Conservation (phyloP, 2,888 invertebrate genomes). For the Trachelus stipa region DNA sequence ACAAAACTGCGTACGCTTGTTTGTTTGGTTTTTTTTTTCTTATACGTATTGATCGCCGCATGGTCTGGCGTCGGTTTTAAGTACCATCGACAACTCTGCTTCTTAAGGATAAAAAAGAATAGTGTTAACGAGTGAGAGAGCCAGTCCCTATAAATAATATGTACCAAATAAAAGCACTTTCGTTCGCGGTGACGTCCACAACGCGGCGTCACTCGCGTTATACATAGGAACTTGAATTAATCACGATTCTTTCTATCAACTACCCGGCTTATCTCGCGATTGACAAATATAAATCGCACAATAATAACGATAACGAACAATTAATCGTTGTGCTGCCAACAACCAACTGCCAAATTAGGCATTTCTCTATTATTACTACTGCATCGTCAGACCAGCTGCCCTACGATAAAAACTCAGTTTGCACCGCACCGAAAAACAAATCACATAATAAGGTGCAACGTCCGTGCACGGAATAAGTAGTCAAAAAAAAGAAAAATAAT, state of each 20-base stretch:
- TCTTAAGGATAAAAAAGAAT: conserved; percentile 18
- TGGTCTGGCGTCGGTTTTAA: neutral
- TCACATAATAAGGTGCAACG: conserved; percentile 37
- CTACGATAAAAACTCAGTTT: conserved; percentile 32
- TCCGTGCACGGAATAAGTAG: conserved; percentile 44
- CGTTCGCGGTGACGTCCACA: conserved; percentile 24
- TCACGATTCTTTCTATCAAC: conserved; percentile 36
- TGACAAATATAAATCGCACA: conserved; percentile 2
- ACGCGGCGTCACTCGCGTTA: conserved; percentile 33
- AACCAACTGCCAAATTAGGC: neutral
- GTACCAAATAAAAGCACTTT: conserved; percentile 49
- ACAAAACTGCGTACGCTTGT: conserved; percentile 31
- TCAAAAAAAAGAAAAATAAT: conserved; percentile 38
- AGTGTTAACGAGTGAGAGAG: conserved; percentile 33
- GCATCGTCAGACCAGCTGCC: conserved; percentile 42
- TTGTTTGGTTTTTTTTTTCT: conserved; percentile 31
- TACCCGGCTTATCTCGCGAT: conserved; percentile 22
- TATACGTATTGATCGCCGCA: conserved; percentile 19
- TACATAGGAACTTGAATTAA: conserved; percentile 42
- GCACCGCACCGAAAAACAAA: conserved; percentile 25
- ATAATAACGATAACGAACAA: conserved; percentile 40
- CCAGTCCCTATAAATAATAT: conserved; percentile 51
- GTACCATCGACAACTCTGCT: conserved; percentile 21
- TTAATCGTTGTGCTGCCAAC: conserved; percentile 18
- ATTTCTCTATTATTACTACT: conserved; percentile 17